Conservation (phyloP, 2,113 vertebrate genomes). For the Gracilinanus agilis region DNA sequence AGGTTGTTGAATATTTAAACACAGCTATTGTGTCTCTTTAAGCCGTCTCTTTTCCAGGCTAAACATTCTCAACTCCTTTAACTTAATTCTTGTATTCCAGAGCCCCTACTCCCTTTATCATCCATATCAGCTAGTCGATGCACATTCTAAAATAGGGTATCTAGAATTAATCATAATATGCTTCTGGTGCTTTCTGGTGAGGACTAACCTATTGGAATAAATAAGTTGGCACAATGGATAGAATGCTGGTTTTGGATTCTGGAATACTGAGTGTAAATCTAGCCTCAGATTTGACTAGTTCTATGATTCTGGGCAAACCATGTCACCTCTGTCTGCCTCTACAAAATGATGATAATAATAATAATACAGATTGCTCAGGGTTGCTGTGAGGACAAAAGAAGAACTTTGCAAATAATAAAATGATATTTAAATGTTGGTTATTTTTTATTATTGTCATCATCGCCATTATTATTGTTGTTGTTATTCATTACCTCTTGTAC, state of each 20-base stretch:
- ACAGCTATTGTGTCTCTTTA: not conserved
- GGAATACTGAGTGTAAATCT: not conserved
- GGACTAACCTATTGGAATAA: not conserved
- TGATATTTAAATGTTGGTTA: not conserved
- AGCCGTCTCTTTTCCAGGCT: not conserved
- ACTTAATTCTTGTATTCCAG: not conserved
- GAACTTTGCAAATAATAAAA: not conserved
- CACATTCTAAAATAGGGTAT: not conserved
- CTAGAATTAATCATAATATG: not conserved
- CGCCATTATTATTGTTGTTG: not conserved
- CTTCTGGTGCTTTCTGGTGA: not conserved
- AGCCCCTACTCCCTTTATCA: not conserved
- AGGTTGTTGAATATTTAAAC: not conserved
- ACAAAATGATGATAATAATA: not conserved
- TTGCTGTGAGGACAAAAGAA: not conserved
- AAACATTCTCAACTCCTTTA: not conserved
- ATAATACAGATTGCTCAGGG: no score
- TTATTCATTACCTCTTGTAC: not conserved
- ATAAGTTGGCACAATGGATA: not conserved
- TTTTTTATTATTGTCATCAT: not conserved
- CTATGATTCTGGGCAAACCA: not conserved
- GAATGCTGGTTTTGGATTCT: not conserved
- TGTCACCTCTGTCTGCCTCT: not conserved
- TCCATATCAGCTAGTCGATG: not conserved
- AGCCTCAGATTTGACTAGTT: not conserved